Evolutionary conservation across 2,113 vertebrate species (phyloP), one percentile per base, ranked within the genome.

Genomic region (Microcebus griseorufus): DNA sequence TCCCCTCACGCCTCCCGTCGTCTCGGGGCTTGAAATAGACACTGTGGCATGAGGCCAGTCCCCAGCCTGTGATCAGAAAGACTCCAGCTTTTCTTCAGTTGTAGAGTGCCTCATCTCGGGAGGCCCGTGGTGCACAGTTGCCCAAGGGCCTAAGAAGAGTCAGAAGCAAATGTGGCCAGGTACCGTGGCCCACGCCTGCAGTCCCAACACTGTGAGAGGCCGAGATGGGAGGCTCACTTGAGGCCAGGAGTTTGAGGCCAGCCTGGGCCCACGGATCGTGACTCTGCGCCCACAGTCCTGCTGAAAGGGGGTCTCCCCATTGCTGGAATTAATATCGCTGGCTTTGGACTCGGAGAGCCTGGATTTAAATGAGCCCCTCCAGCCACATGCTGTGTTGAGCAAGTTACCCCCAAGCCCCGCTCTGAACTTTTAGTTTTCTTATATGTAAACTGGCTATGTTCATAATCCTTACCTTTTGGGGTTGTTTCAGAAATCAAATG

Each of bases 401-500:
- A 53, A 45, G 18, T 67, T 55, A 32, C 14, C 39, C 64, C 34
- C 10, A 45, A 45, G 51, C 51, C 14, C 6, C 18, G 5, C 32
- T 58, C 73, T 87, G 88, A 90, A 53, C 64, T 34, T 84, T 25
- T 29, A 76, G 39, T 72, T 78, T 79, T 18, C 53, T 45, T 62
- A 4, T 9, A 22, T 92, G 53, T 67, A 45, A 82, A 48, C 60
- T 78, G 80, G 34, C 29, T 87, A 16, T 85, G 67, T 70, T 85
- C 76, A 65, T n/a, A 39, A 62, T 64, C 55, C n/a, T 86, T 29
- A 92, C 53, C 34, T 51, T 60, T 11, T 55, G 84, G 88, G 42
- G 62, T 53, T 72, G 69, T 53, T 86, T 73, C 69, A 73, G 82
- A 86, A 90, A 83, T 82, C 48, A 95, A 81, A 79, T 69, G 67